phyloP scores from a whole-genome alignment of 2,113 vertebrate genomes.

The Xiphophorus couchianus region DNA sequence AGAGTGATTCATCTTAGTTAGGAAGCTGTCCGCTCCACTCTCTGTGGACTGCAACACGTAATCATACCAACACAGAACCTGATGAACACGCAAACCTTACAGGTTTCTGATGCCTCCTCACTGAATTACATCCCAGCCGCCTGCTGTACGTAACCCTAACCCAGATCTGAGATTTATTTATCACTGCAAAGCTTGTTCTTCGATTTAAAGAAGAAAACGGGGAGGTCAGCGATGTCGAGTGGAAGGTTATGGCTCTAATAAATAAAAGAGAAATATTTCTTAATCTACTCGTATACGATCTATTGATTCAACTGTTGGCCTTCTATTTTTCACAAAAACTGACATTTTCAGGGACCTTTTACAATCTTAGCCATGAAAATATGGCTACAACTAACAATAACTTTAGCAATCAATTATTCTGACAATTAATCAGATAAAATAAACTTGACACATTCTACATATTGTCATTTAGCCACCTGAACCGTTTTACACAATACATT shows the following conservation, averaged over 20 bases:
- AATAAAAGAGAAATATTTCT: background rate
- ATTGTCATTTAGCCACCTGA: no score
- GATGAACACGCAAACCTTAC: conserved; percentile 21
- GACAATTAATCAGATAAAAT: no score
- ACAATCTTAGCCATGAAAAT: background rate
- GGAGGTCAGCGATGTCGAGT: background rate
- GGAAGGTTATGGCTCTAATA: background rate
- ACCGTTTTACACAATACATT: no score
- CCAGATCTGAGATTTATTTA: background rate
- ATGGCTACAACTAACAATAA: no score
- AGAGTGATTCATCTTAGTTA: conserved; percentile 72
- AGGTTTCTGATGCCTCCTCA: background rate
- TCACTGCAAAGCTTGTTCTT: background rate
- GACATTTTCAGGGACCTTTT: background rate
- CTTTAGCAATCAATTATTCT: no score
- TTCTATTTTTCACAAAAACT: background rate
- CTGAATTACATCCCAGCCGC: background rate
- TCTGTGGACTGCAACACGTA: conserved; percentile 38
- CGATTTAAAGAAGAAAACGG: background rate
- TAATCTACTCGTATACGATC: background rate
- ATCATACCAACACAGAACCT: conserved; percentile 34
- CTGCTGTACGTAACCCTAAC: background rate
- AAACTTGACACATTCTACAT: no score
- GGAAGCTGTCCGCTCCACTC: conserved; percentile 61
- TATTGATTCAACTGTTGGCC: background rate